These are phyloP conservation scores for Pteromalus puparum DNA, from an alignment of 1,140 invertebrate genomes.

Conservation along the genomic window DNA sequence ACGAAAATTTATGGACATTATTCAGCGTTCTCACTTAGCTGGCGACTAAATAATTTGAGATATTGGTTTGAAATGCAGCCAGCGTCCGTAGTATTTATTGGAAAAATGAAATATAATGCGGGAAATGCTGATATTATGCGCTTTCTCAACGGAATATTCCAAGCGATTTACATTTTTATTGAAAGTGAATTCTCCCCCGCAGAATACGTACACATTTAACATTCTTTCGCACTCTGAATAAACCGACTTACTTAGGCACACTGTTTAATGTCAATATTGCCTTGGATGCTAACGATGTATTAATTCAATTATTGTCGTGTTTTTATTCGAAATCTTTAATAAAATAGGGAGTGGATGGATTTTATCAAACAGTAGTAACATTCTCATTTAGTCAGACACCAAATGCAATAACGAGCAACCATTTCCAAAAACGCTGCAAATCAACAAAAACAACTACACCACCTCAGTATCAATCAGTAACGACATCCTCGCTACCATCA, in stretches of 20 bases:
- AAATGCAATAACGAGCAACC: not conserved
- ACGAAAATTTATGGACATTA: conserved; percentile 25
- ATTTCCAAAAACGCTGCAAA: not conserved
- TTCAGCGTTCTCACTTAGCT: conserved; percentile 33
- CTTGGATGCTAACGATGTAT: not conserved
- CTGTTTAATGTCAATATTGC: not conserved
- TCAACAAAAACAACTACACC: not conserved
- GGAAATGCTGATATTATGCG: conserved; percentile 12
- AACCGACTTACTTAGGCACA: not conserved
- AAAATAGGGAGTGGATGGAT: not conserved
- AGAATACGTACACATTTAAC: not conserved
- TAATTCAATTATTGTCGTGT: not conserved
- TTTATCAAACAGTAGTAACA: not conserved
- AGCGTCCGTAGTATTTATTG: conserved; percentile 19
- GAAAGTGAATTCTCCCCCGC: not conserved
- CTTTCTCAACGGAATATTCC: not conserved
- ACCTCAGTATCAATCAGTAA: too few relatives aligned
- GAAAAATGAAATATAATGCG: conserved; percentile 32
- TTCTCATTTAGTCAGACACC: not conserved
- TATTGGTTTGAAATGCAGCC: conserved; percentile 18
- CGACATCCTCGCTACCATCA: too few relatives aligned
- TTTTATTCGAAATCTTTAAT: not conserved
- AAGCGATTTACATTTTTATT: conserved; percentile 22
- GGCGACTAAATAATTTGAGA: conserved; percentile 56
- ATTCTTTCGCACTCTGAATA: not conserved